phyloP scores from a whole-genome alignment of 2,888 invertebrate genomes.

The Xestia xanthographa region DNA sequence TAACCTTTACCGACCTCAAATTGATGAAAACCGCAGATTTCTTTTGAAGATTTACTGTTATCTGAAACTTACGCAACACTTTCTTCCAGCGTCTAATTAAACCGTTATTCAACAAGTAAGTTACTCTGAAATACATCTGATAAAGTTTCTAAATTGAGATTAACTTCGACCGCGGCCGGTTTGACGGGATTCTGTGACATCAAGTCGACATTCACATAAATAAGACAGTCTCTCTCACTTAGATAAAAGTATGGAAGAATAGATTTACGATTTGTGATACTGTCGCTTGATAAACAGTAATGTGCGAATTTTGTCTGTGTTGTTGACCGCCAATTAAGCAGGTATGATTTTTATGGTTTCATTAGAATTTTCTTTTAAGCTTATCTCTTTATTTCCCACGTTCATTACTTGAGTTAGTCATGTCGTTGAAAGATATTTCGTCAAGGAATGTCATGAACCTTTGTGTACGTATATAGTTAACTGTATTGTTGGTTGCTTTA shows the following conservation, averaged over 20 bases:
- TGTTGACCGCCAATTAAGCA: constrained; percentile 31
- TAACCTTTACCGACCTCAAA: constrained; percentile 56
- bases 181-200: constrained; percentile 52
- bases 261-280: constrained; percentile 63
- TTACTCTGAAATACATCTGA: constrained; percentile 55
- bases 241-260: constrained; percentile 58
- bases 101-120: constrained; percentile 47
- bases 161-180: constrained; percentile 48
- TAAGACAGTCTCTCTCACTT: constrained; percentile 52
- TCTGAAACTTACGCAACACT: constrained; percentile 49
- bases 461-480: not conserved
- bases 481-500: not conserved
- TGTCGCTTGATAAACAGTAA: constrained; percentile 41
- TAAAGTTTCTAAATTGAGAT: constrained; percentile 60
- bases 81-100: constrained; percentile 42
- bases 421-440: not conserved
- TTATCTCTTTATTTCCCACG: constrained; percentile 27
- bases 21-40: constrained; percentile 55
- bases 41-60: constrained; percentile 51
- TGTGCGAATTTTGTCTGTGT: constrained; percentile 43
- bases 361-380: constrained; percentile 2
- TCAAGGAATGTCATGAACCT: not conserved
- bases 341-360: constrained; percentile 19
- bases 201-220: constrained; percentile 62
- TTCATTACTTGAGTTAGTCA: constrained; percentile 5